Percentiles rank a stretch among this genome's conserved stretches.
phyloP scores from a whole-genome alignment of 2,888 invertebrate genomes.

The Sussaba pulchella region DNA sequence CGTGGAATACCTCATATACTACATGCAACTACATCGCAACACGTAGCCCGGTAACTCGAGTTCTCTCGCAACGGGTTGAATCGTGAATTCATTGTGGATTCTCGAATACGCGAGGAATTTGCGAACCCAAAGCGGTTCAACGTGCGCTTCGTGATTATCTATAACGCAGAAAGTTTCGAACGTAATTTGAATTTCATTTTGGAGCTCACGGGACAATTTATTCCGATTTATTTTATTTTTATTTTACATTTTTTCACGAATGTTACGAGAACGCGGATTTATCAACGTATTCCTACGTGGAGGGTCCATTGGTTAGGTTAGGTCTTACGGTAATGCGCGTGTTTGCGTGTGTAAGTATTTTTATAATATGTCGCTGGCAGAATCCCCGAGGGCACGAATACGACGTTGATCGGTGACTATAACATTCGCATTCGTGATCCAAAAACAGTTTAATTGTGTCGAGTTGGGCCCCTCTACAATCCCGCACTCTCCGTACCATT shows the following conservation, averaged over 20 bases:
- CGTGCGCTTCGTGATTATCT: constrained; percentile 29
- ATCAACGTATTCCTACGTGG: constrained; percentile 40
- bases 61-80: constrained; percentile 45
- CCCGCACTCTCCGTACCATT: no score
- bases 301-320: constrained; percentile 6
- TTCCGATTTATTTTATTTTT: constrained; percentile 45
- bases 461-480: no score
- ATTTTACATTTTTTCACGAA: constrained; percentile 37
- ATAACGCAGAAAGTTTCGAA: constrained; percentile 19
- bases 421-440: constrained; percentile 41
- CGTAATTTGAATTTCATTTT: constrained; percentile 59
- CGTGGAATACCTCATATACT: no score
- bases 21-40: constrained; percentile 3
- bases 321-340: constrained; percentile 22
- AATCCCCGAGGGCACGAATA: constrained; percentile 17
- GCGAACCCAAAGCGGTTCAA: constrained; percentile 22
- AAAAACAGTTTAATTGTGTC: no score
- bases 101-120: constrained; percentile 28
- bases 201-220: constrained; percentile 42
- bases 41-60: constrained; percentile 39
- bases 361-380: neutral
- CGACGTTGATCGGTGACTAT: neutral
- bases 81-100: constrained; percentile 57
- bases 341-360: constrained; percentile 33
- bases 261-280: constrained; percentile 50